Conservation (phyloP, 2,797 vertebrate species). For the Sylvia borin region DNA sequence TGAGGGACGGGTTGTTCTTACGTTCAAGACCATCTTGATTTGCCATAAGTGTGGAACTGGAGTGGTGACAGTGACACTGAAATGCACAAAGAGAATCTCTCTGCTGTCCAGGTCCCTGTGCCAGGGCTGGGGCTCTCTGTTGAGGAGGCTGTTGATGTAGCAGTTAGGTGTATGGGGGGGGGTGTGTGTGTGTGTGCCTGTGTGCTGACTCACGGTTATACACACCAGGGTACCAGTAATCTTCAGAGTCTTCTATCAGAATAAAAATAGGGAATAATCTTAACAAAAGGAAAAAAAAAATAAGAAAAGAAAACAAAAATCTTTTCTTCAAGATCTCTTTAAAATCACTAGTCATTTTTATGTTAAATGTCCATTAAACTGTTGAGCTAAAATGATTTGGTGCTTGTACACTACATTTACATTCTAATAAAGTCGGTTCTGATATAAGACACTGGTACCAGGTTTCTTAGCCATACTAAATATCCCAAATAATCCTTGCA, state of each 20-base stretch:
- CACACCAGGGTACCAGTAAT: neutral
- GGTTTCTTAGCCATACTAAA: constrained; percentile 55
- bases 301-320: neutral
- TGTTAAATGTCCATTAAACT: neutral
- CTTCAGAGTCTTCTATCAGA: constrained; percentile 57
- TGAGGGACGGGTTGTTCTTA: constrained; percentile 8
- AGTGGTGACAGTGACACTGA: neutral
- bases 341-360: constrained; percentile 39
- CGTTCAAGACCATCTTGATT: neutral
- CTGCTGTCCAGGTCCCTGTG: constrained; percentile 18
- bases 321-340: neutral
- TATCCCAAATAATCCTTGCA: constrained; percentile 6
- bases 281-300: neutral
- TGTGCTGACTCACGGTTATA: constrained; percentile 35
- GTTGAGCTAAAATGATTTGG: constrained; percentile 42
- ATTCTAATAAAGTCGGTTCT: constrained; percentile 73
- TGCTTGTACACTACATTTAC: constrained; percentile 71
- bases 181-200: neutral
- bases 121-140: constrained; percentile 34
- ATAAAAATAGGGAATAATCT: constrained; percentile 49
- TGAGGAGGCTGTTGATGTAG: constrained; percentile 49
- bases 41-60: constrained; percentile 24
- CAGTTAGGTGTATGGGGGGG: neutral
- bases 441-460: constrained; percentile 66
- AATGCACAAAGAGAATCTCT: constrained; percentile 16